Conservation (phyloP, 2,888 invertebrate genomes). For the Nomada hirtipes region DNA sequence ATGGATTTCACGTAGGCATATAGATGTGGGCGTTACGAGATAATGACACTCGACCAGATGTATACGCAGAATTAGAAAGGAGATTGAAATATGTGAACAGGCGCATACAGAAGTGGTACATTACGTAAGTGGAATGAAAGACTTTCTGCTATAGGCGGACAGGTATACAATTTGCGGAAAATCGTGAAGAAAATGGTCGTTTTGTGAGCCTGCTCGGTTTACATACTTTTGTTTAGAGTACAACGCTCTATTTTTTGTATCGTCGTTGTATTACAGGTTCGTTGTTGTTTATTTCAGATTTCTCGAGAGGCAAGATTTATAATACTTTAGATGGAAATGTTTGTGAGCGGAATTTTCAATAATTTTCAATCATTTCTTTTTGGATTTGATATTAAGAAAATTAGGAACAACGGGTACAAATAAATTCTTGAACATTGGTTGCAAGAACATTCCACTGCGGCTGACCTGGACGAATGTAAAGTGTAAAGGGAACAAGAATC, state of each 20-base stretch:
- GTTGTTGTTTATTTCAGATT: too few relatives aligned
- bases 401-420: too few relatives aligned
- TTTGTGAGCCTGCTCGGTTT: neutral
- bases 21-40: slow-evolving; percentile 49
- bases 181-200: neutral
- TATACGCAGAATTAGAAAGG: slow-evolving; percentile 21
- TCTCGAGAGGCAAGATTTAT: too few relatives aligned
- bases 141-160: slow-evolving; percentile 22
- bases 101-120: neutral
- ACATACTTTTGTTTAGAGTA: neutral
- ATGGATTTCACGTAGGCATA: slow-evolving; percentile 43
- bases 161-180: slow-evolving; percentile 24
- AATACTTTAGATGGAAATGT: too few relatives aligned
- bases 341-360: too few relatives aligned
- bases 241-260: neutral
- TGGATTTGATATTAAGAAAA: too few relatives aligned
- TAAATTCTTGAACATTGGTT: too few relatives aligned
- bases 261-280: neutral
- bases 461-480: neutral
- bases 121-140: slow-evolving; percentile 33
- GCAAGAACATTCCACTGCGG: too few relatives aligned
- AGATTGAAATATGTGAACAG: slow-evolving; percentile 15
- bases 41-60: slow-evolving; percentile 40
- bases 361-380: too few relatives aligned
- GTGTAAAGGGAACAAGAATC: neutral